Evolutionary conservation across 2,888 invertebrate species (phyloP).

Genomic region (Zygogramma bicolorata): DNA sequence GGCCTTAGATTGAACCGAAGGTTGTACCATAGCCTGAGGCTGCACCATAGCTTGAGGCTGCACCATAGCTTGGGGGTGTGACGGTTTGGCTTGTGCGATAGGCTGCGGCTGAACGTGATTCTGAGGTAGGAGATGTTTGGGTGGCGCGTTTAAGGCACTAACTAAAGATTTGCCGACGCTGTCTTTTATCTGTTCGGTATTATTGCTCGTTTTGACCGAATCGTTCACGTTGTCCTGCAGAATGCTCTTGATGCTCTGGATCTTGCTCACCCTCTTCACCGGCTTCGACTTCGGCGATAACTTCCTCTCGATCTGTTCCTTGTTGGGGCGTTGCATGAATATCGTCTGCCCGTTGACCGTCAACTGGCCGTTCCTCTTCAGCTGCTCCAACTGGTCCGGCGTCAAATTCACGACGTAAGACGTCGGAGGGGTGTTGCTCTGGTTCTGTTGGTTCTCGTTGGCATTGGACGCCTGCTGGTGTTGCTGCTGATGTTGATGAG

Average conservation of each 20-base stretch:
- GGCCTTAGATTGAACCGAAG: slow-evolving; percentile 39
- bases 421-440: slow-evolving; percentile 57
- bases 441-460: slow-evolving; percentile 44
- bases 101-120: slow-evolving; percentile 55
- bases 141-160: slow-evolving; percentile 55
- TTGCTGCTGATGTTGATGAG: slow-evolving; percentile 46
- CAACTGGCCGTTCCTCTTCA: slow-evolving; percentile 65
- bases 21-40: slow-evolving; percentile 55
- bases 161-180: slow-evolving; percentile 48
- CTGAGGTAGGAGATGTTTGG: slow-evolving; percentile 57
- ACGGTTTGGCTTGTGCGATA: slow-evolving; percentile 47
- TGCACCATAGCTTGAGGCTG: slow-evolving; percentile 60
- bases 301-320: slow-evolving; percentile 57
- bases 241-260: slow-evolving; percentile 53
- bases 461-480: slow-evolving; percentile 41
- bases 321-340: slow-evolving; percentile 64
- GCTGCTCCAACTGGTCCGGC: slow-evolving; percentile 65
- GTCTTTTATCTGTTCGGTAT: slow-evolving; percentile 50
- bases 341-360: slow-evolving; percentile 67
- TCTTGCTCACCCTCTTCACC: slow-evolving; percentile 59
- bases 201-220: slow-evolving; percentile 45
- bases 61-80: slow-evolving; percentile 56
- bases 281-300: slow-evolving; percentile 63
- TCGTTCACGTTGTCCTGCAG: slow-evolving; percentile 46
- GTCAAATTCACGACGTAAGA: slow-evolving; percentile 66